Base-by-base conservation (phyloP, 2,888 invertebrate genomes). In the Acanthosepion lycidas region DNA sequence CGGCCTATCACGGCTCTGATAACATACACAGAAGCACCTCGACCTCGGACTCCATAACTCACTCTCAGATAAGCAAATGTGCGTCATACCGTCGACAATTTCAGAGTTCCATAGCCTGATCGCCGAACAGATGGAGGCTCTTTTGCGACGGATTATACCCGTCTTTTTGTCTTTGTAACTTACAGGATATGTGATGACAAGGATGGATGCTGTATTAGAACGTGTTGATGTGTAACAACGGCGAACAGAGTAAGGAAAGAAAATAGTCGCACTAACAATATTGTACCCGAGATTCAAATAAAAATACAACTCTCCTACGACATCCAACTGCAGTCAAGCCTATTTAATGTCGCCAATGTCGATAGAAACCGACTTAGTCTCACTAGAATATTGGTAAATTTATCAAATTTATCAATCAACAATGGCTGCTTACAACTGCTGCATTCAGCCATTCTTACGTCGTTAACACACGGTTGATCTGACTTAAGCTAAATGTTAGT, bases 1-100 rank as follows among this genome's bases (percentile, higher is more conserved):
- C 78, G n/a, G 78, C n/a, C 78, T 78, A 78, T 78, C 78, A 18
- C n/a, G n/a, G n/a, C n/a, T 78, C 78, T 78, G 78, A 78, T 78
- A 78, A 78, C 78, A 78, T 78, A 78, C 78, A 78, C 78, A 78
- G 78, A 78, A n/a, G 78, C n/a, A 78, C 78, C 78, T 78, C 78
- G 78, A 78, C 78, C 78, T 78, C 78, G n/a, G n/a, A 78, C 78
- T 15, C 78, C n/a, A 78, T 78, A 78, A 78, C 78, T 78, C 78
- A 78, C 78, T 78, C n/a, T 33, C n/a, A n/a, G 78, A 78, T 78
- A 78, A 78, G n/a, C 78, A 9, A 78, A 78, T 78, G n/a, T 78
- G n/a, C 78, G 78, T 78, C 78, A 78, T n/a, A n/a, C n/a, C 33
- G 78, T 78, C 78, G 78, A 78, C 78, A 78, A 78, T 78, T 78